A percentile compares a stretch with the other conserved stretches of the same genome.
Conservation (phyloP, 2,113 vertebrate species). For the Pampusana beccarii region DNA sequence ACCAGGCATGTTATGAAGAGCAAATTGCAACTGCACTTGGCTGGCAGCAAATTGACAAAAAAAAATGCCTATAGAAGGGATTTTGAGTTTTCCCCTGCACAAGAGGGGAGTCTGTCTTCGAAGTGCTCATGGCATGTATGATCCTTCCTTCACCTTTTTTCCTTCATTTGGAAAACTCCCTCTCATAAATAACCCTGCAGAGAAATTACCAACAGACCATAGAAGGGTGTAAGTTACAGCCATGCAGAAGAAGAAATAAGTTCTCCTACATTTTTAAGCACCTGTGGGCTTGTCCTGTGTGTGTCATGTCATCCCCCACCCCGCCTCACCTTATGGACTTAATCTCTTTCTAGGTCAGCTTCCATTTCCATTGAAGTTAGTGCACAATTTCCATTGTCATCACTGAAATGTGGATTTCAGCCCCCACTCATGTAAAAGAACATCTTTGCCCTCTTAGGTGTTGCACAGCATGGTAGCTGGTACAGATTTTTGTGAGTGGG, state of each 20-base stretch:
- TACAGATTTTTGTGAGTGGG: background rate
- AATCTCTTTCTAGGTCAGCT: background rate
- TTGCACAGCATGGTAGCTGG: background rate
- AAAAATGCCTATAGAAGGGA: background rate
- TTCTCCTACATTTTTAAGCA: background rate
- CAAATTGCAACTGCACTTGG: background rate
- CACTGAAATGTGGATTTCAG: background rate
- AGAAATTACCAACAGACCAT: background rate
- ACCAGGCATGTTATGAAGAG: background rate
- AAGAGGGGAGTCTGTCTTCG: background rate
- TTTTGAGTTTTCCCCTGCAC: background rate
- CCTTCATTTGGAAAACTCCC: background rate
- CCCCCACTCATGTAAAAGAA: background rate
- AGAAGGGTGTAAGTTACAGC: background rate
- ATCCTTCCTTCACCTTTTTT: background rate
- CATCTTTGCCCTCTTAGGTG: background rate
- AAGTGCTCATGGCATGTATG: background rate
- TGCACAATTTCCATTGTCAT: background rate
- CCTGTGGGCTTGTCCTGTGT: background rate
- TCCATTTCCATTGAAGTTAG: background rate
- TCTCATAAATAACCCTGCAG: background rate
- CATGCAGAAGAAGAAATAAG: background rate
- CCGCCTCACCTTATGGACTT: background rate
- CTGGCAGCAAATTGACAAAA: background rate
- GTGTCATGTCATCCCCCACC: rapidly evolving